A percentile compares a stretch with the other conserved stretches of the same genome.
Conservation (phyloP, 2,888 invertebrate species). For the Ennomos erosarius region DNA sequence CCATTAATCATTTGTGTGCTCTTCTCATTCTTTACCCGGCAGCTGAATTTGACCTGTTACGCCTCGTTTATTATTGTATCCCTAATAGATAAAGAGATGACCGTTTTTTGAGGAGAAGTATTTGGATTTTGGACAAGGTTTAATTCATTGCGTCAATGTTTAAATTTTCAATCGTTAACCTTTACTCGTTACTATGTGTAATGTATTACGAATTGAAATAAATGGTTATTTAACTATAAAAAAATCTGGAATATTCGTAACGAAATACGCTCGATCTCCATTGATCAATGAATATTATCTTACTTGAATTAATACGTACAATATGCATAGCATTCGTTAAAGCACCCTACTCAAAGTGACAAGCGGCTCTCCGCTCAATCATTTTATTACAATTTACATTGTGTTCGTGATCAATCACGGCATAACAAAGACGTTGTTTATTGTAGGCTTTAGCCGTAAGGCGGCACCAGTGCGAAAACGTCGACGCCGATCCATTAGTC, state of each 20-base stretch:
- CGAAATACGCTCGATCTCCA: too few relatives aligned
- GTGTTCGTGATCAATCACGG: slow-evolving; percentile 50
- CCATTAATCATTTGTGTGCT: slow-evolving; percentile 67
- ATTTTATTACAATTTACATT: slow-evolving; percentile 53
- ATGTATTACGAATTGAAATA: too few relatives aligned
- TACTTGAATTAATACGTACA: too few relatives aligned
- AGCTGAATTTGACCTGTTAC: slow-evolving; percentile 52
- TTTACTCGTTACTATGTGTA: too few relatives aligned
- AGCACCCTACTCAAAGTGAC: slow-evolving; percentile 27
- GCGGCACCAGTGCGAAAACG: slow-evolving; percentile 94
- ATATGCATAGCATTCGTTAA: slow-evolving; percentile 12
- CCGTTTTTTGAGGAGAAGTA: background rate
- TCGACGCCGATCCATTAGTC: slow-evolving; percentile 95
- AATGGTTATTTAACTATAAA: too few relatives aligned
- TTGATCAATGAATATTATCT: too few relatives aligned
- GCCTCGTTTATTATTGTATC: slow-evolving; percentile 50
- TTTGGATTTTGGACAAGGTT: slow-evolving; percentile 4
- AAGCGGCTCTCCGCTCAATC: slow-evolving; percentile 28
- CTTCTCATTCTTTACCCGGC: slow-evolving; percentile 39
- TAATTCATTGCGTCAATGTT: background rate
- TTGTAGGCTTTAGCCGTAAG: slow-evolving; percentile 92
- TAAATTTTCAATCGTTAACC: too few relatives aligned
- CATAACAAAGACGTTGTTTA: slow-evolving; percentile 54
- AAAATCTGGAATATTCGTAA: too few relatives aligned
- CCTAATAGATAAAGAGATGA: slow-evolving; percentile 10